Evolutionary conservation across 2,797 vertebrate genomes (phyloP).

Genomic region (Brotula barbata): DNA sequence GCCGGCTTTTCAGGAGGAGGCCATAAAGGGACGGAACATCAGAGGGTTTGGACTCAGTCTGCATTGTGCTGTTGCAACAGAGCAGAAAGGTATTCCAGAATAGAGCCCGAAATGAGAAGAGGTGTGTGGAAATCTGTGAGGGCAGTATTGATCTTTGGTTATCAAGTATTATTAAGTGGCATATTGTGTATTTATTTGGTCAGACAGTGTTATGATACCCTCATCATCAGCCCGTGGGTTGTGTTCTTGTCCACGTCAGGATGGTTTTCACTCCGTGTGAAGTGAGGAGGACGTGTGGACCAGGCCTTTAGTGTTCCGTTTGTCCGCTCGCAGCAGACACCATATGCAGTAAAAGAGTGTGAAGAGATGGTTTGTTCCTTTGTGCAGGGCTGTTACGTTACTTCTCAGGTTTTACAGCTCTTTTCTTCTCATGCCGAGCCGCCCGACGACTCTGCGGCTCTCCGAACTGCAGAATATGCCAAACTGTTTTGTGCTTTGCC

Average conservation of each 20-base stretch:
- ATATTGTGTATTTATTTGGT: slow-evolving; percentile 6
- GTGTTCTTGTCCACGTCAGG: slow-evolving; percentile 9
- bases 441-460: slow-evolving; percentile 38
- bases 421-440: slow-evolving; percentile 51
- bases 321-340: neutral
- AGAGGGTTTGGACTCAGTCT: no score
- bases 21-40: no score
- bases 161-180: no score
- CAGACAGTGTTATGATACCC: neutral
- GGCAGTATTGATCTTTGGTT: no score
- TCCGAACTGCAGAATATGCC: slow-evolving; percentile 68
- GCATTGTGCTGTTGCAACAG: no score
- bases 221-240: slow-evolving; percentile 12
- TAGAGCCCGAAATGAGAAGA: no score
- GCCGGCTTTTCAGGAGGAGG: no score
- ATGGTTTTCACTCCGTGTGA: neutral
- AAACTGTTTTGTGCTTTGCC: slow-evolving; percentile 72
- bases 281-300: slow-evolving; percentile 18
- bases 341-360: slow-evolving; percentile 2
- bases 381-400: slow-evolving; percentile 46
- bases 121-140: no score
- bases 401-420: slow-evolving; percentile 72
- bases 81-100: no score
- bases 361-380: slow-evolving; percentile 9
- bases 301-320: slow-evolving; percentile 15